These are phyloP conservation scores for Oscheius onirici DNA, from an alignment of 2,888 invertebrate species.

Conservation along the genomic window DNA sequence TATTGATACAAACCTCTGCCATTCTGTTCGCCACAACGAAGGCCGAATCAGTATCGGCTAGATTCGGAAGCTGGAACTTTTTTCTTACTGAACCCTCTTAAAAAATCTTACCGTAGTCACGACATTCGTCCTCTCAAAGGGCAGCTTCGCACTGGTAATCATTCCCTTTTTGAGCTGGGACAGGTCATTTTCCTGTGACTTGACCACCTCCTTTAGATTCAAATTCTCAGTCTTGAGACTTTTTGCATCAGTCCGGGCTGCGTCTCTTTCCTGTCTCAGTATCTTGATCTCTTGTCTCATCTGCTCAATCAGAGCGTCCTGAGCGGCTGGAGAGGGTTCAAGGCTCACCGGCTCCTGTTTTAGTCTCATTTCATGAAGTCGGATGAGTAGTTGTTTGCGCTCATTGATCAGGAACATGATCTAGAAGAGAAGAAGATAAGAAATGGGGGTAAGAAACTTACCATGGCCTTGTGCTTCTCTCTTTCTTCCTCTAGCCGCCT, in stretches of 20 bases:
- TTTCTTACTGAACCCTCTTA: background rate
- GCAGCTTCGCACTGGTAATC: slow-evolving; percentile 7
- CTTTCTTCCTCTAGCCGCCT: slow-evolving; percentile 48
- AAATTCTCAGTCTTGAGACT: slow-evolving; percentile 43
- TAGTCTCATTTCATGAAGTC: slow-evolving; percentile 52
- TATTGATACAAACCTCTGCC: slow-evolving; percentile 34
- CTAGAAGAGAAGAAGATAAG: background rate
- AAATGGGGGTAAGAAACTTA: background rate
- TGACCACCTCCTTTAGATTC: slow-evolving; percentile 45
- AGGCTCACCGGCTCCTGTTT: slow-evolving; percentile 26
- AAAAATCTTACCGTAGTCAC: slow-evolving; percentile 1
- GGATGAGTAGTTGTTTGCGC: slow-evolving; percentile 54
- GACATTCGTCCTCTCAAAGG: slow-evolving; percentile 2
- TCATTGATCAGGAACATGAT: slow-evolving; percentile 56
- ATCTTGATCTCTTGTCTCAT: slow-evolving; percentile 48
- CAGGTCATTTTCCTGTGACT: slow-evolving; percentile 50
- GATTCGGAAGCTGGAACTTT: slow-evolving; percentile 42
- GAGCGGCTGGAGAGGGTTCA: slow-evolving; percentile 35
- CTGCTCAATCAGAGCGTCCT: slow-evolving; percentile 44
- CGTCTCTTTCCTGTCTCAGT: slow-evolving; percentile 45
- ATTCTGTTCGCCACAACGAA: slow-evolving; percentile 50
- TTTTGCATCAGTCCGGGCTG: slow-evolving; percentile 39
- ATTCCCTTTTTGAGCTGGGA: slow-evolving; percentile 40
- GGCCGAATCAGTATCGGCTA: slow-evolving; percentile 32
- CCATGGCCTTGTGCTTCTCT: slow-evolving; percentile 58